Conservation (phyloP, 2,797 vertebrate species). For the Arctocebus calabarensis region DNA sequence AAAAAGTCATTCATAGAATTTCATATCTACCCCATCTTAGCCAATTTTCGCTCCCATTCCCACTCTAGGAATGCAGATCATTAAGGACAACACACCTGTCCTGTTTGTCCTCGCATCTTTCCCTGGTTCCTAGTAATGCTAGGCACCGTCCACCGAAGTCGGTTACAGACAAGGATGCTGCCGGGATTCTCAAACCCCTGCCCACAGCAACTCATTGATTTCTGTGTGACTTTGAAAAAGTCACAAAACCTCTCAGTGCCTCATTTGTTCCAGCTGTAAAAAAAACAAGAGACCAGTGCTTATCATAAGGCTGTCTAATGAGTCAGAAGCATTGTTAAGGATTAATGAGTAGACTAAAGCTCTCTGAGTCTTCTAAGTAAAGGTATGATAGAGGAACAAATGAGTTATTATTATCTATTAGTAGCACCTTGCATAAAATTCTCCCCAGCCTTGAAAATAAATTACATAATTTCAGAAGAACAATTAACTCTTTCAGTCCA, state of each 20-base stretch:
- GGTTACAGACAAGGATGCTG: not conserved
- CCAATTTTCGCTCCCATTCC: not conserved
- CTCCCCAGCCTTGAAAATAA: slow-evolving; percentile 61
- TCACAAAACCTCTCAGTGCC: slow-evolving; percentile 27
- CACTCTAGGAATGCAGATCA: not conserved
- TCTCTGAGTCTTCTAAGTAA: slow-evolving; percentile 48
- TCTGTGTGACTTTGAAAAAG: slow-evolving; percentile 59
- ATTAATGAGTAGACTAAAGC: slow-evolving; percentile 67
- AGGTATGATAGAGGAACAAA: slow-evolving; percentile 59
- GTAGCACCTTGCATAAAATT: slow-evolving; percentile 52
- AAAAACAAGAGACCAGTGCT: slow-evolving; percentile 43
- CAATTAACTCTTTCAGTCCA: slow-evolving; percentile 62
- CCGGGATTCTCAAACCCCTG: not conserved
- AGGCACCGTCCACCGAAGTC: not conserved
- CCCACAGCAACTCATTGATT: not conserved
- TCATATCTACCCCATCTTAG: not conserved
- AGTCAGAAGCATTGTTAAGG: slow-evolving; percentile 49
- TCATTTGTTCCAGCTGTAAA: slow-evolving; percentile 48
- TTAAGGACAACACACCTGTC: not conserved
- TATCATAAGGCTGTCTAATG: not conserved
- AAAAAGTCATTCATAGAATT: not conserved
- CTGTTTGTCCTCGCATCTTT: not conserved
- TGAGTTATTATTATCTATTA: slow-evolving; percentile 76
- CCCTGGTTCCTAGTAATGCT: not conserved
- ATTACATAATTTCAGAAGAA: slow-evolving; percentile 70